Evolutionary conservation across 2,113 vertebrate species (phyloP), one percentile per base, ranked within the genome.

Genomic region (Microtus richardsoni): DNA sequence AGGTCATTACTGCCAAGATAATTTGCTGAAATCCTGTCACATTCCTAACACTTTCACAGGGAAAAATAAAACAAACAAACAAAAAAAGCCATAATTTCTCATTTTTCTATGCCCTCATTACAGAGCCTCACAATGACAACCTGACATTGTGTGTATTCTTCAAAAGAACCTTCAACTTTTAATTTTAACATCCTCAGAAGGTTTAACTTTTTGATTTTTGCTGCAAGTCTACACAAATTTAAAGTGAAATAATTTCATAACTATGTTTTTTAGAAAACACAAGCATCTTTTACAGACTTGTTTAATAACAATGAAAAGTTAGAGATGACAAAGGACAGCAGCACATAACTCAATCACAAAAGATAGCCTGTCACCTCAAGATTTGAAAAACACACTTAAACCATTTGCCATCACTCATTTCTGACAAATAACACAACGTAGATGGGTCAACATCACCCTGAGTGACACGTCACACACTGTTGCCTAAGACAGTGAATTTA

Each of bases 391-490:
- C 14, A 91, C 3, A 87, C 24, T 71, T 89, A 62, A 79, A 73
- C 74, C 28, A 95, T 44, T 94, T 79, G 39, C 83, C 80, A 88
- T 79, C 62, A 95, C 47, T 95, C 41, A 75, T 73, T 95, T 94
- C 64, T 93, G 91, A 89, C 33, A 91, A 94, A 87, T 68, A 87
- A 74, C 64, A 93, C 66, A 24, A 47, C 41, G 1, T 74, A 80
- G 87, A 92, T 17, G 6, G 60, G 60, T 91, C 64, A 91, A 58
- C 66, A 36, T 78, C 66, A 88, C n/a, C 24, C 52, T 60, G 78
- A 95, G 74, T 14, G 80, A 89, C 26, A 88, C 39, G 70, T 2
- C 41, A 93, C 92, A 58, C 84, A 17, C 44, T 88, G 47, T 2
- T 79, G 17, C 66, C 73, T 82, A 49, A 71, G 64, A 89, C 11